Evolutionary conservation across 2,113 vertebrate species (phyloP).

Genomic region (Daphoenositta chrysoptera): DNA sequence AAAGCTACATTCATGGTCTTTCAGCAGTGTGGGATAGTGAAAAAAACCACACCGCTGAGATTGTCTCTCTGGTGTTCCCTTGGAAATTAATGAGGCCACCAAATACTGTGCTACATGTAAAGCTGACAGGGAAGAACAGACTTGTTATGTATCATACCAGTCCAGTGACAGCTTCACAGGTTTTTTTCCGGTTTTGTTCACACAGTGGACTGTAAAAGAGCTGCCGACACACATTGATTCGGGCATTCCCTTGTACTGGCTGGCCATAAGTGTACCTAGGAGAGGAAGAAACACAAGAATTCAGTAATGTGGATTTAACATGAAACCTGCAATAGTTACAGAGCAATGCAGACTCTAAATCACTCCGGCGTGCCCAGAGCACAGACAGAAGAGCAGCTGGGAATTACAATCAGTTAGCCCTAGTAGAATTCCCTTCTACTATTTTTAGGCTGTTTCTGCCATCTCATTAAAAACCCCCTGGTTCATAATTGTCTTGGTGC

Average conservation of each 20-base stretch:
- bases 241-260: constrained; percentile 59
- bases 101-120: not conserved
- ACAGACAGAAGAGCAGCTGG: not conserved
- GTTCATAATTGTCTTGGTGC: not conserved
- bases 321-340: not conserved
- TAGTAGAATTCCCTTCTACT: not conserved
- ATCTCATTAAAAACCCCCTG: not conserved
- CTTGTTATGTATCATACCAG: constrained; percentile 39
- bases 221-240: constrained; percentile 52
- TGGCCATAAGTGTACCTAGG: constrained; percentile 71
- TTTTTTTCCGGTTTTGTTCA: not conserved
- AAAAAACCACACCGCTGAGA: not conserved
- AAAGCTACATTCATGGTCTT: not conserved
- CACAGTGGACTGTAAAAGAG: constrained; percentile 14
- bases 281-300: not conserved
- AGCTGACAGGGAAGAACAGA: not conserved
- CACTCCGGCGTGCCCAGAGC: not conserved
- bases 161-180: constrained; percentile 49
- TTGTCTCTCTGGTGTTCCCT: not conserved
- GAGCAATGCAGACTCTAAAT: not conserved
- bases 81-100: not conserved
- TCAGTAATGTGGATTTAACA: not conserved
- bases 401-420: not conserved
- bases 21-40: not conserved
- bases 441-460: not conserved